These are phyloP conservation scores for Diploptera punctata DNA, from an alignment of 2,888 invertebrate species.

Conservation along the genomic window DNA sequence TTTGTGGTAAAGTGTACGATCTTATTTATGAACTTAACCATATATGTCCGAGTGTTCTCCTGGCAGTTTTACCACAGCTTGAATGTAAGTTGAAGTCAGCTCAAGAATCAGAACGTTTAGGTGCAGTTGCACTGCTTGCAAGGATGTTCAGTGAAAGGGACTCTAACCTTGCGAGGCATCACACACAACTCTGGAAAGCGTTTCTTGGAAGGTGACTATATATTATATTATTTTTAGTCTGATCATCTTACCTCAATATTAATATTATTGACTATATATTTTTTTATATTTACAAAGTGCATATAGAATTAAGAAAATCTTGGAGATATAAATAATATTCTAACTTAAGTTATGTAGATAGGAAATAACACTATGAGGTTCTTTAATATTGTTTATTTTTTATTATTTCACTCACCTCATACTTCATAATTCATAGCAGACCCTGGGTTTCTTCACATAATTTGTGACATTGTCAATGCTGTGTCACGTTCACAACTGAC, in stretches of 20 bases:
- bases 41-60: conserved; percentile 86
- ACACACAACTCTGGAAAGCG: conserved; percentile 88
- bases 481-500: too few relatives aligned
- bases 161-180: conserved; percentile 86
- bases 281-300: neutral
- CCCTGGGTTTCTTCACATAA: too few relatives aligned
- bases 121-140: conserved; percentile 87
- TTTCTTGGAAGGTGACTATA: conserved; percentile 76
- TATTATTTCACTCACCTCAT: too few relatives aligned
- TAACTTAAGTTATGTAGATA: too few relatives aligned
- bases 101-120: conserved; percentile 85
- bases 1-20: conserved; percentile 89
- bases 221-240: too few relatives aligned
- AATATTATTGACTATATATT: too few relatives aligned
- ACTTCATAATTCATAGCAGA: too few relatives aligned
- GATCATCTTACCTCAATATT: too few relatives aligned
- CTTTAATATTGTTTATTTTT: too few relatives aligned
- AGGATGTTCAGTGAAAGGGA: conserved; percentile 97
- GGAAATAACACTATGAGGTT: too few relatives aligned
- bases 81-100: conserved; percentile 95
- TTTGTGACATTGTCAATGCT: too few relatives aligned
- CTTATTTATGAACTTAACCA: conserved; percentile 95
- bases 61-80: conserved; percentile 90
- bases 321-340: neutral
- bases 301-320: neutral